A percentile compares a stretch with the other conserved stretches of the same genome.
phyloP scores from a whole-genome alignment of 2,888 invertebrate genomes.

The Timema cristinae region DNA sequence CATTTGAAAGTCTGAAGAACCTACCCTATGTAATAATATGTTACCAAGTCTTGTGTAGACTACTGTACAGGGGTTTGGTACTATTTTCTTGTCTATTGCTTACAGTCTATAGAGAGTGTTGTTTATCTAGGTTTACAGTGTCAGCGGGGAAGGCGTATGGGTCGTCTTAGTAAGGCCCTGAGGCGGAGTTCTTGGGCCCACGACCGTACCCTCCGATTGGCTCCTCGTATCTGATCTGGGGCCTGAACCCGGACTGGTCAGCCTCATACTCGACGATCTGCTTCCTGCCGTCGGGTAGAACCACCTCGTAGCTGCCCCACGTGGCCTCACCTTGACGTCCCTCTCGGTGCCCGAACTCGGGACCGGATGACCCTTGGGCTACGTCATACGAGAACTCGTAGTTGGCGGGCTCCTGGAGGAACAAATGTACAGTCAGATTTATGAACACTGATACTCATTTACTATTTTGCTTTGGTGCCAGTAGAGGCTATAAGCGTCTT shows the following conservation, averaged over 20 bases:
- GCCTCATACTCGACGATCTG: conserved; percentile 67
- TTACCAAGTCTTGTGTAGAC: too few relatives aligned
- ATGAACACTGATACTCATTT: too few relatives aligned
- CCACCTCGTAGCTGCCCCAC: conserved; percentile 44
- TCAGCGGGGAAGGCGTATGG: too few relatives aligned
- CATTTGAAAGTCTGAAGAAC: too few relatives aligned
- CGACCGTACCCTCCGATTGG: not conserved
- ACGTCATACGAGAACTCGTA: conserved; percentile 34
- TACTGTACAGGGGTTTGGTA: too few relatives aligned
- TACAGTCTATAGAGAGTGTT: too few relatives aligned
- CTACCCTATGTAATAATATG: too few relatives aligned
- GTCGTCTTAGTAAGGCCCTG: conserved; percentile 26
- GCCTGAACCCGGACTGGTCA: conserved; percentile 62
- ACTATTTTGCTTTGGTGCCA: too few relatives aligned
- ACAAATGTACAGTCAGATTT: too few relatives aligned
- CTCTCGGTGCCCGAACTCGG: conserved; percentile 46
- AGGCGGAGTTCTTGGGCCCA: conserved; percentile 8
- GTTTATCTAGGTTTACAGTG: too few relatives aligned
- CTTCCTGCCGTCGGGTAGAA: conserved; percentile 44
- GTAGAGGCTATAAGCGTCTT: too few relatives aligned
- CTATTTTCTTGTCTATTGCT: too few relatives aligned
- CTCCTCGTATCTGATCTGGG: conserved; percentile 61
- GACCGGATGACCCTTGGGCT: conserved; percentile 41
- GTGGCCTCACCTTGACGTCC: conserved; percentile 43
- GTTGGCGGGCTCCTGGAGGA: conserved; percentile 38